Conservation (phyloP, 2,888 invertebrate genomes). For the Caprella mutica region DNA sequence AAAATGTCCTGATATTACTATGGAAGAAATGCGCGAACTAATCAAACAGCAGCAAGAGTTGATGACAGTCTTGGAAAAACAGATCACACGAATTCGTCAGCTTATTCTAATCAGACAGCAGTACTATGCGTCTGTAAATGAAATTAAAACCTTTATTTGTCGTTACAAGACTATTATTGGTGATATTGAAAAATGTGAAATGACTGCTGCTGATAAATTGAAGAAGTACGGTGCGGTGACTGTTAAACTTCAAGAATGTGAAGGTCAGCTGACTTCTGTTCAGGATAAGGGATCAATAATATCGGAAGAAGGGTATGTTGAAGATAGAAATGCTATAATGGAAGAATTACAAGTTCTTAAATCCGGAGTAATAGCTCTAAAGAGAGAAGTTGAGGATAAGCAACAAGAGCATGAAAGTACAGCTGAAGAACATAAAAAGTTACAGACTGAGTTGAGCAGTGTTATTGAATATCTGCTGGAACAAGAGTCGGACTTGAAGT, state of each 20-base stretch:
- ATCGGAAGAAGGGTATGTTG: conserved; percentile 74
- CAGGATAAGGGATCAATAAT: conserved; percentile 88
- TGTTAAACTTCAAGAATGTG: conserved; percentile 75
- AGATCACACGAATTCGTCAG: conserved; percentile 53
- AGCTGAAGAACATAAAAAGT: conserved; percentile 74
- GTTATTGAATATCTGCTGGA: conserved; percentile 71
- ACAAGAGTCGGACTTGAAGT: conserved; percentile 68
- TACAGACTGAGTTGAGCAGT: conserved; percentile 65
- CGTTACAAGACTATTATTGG: conserved; percentile 73
- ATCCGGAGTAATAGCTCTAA: conserved; percentile 64
- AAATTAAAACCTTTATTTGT: conserved; percentile 74
- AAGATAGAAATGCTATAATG: conserved; percentile 74
- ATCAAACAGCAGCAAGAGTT: conserved; percentile 72
- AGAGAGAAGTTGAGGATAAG: conserved; percentile 71
- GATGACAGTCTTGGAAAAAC: conserved; percentile 67
- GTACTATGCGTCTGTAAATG: conserved; percentile 71
- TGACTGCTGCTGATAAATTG: conserved; percentile 72
- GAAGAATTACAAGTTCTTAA: conserved; percentile 76
- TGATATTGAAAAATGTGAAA: conserved; percentile 72
- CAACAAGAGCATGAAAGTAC: conserved; percentile 76
- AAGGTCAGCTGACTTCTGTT: conserved; percentile 72
- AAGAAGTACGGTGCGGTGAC: conserved; percentile 74
- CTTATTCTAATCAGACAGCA: conserved; percentile 71
- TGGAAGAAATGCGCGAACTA: conserved; percentile 66
- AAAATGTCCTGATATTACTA: conserved; percentile 49